Conservation (phyloP, 1,140 invertebrate genomes). For the Trypoxylus dichotomus region DNA sequence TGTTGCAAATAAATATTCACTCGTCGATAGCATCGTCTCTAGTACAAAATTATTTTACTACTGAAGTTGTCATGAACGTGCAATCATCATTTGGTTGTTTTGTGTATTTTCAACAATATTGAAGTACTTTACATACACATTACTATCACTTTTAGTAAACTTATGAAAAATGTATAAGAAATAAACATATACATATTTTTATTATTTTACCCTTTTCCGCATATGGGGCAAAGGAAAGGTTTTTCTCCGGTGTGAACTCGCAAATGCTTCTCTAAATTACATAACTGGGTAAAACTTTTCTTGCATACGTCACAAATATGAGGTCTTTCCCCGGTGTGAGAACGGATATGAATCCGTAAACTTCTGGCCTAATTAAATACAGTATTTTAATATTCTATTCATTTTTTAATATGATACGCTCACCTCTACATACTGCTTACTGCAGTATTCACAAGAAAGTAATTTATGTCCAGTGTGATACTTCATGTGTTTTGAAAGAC, state of each 20-base stretch:
- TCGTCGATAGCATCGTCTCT: too few species aligned
- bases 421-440: slow-evolving; percentile 55
- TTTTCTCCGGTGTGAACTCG: slow-evolving; percentile 56
- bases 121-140: too few species aligned
- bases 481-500: slow-evolving; percentile 55
- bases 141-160: too few species aligned
- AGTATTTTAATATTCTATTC: too few species aligned
- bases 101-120: too few species aligned
- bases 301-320: slow-evolving; percentile 77
- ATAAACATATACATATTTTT: too few species aligned
- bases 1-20: too few species aligned
- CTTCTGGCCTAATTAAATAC: slow-evolving; percentile 45
- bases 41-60: too few species aligned
- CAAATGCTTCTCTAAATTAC: slow-evolving; percentile 58
- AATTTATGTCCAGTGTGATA: slow-evolving; percentile 56
- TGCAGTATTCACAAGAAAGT: slow-evolving; percentile 51
- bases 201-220: slow-evolving; percentile 54
- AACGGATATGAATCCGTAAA: slow-evolving; percentile 51
- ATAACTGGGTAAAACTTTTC: slow-evolving; percentile 66
- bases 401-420: background rate
- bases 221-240: slow-evolving; percentile 60
- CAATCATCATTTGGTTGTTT: too few species aligned
- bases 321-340: slow-evolving; percentile 50
- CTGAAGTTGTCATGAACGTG: too few species aligned
- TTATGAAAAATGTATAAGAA: too few species aligned